Evolutionary conservation across 2,888 invertebrate genomes (phyloP).

Genomic region (Coleophora deauratella): DNA sequence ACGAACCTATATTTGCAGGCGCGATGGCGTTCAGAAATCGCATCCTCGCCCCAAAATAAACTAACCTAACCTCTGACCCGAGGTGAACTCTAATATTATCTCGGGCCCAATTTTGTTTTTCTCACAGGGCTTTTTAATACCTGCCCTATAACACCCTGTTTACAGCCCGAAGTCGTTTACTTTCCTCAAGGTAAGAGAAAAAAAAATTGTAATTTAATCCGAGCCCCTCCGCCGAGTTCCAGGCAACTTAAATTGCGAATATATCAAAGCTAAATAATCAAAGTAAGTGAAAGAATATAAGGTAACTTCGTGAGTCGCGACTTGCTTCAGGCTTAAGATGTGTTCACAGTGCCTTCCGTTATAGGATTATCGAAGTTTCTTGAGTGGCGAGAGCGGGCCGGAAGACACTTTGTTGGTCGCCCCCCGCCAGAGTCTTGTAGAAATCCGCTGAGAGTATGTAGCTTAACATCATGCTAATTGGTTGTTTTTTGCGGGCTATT

Average conservation of each 20-base stretch:
- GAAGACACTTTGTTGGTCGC: too few species aligned
- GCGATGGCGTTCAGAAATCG: too few species aligned
- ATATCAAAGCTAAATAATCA: conserved; percentile 69
- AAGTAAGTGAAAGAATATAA: conserved; percentile 61
- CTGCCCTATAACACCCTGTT: conserved; percentile 23
- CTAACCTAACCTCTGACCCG: neutral
- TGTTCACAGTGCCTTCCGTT: conserved; percentile 14
- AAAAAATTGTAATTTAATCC: conserved; percentile 64
- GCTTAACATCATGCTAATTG: too few species aligned
- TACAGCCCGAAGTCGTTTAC: conserved; percentile 45
- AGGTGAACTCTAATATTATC: neutral
- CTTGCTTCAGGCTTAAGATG: conserved; percentile 29
- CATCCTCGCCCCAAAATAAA: neutral
- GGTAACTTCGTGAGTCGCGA: conserved; percentile 44
- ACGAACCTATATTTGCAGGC: too few species aligned
- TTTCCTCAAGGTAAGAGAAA: conserved; percentile 36
- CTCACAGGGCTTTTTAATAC: conserved; percentile 5
- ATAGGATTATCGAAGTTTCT: too few species aligned
- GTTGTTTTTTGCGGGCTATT: too few species aligned
- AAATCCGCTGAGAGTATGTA: too few species aligned
- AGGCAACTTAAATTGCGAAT: conserved; percentile 69
- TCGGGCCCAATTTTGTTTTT: neutral
- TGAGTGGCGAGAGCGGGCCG: too few species aligned
- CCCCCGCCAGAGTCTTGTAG: too few species aligned
- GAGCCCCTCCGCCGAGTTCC: conserved; percentile 52